Evolutionary conservation across 2,888 invertebrate genomes (phyloP).

Genomic region (Andrena haemorrhoa): DNA sequence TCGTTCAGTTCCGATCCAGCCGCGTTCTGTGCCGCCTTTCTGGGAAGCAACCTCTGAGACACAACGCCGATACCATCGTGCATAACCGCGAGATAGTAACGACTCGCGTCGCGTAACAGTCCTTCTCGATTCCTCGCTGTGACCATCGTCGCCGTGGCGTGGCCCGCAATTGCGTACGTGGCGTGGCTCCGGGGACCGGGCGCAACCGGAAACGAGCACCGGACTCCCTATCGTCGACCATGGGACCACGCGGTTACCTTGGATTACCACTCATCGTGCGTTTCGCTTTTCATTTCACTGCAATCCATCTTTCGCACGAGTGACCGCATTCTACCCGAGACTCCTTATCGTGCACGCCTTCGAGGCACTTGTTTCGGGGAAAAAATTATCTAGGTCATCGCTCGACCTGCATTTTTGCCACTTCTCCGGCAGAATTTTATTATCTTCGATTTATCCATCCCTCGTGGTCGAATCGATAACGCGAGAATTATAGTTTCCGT

Average conservation of each 20-base stretch:
- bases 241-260: slow-evolving; percentile 36
- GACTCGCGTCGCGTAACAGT: slow-evolving; percentile 39
- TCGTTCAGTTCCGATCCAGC: slow-evolving; percentile 33
- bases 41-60: slow-evolving; percentile 10
- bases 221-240: slow-evolving; percentile 21
- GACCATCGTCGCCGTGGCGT: slow-evolving; percentile 43
- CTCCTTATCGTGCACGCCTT: not conserved
- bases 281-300: not conserved
- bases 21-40: slow-evolving; percentile 45
- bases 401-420: not conserved
- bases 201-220: slow-evolving; percentile 45
- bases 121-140: slow-evolving; percentile 29
- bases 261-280: slow-evolving; percentile 17
- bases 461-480: not conserved
- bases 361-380: not conserved
- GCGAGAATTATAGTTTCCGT: not conserved
- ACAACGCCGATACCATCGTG: slow-evolving; percentile 17
- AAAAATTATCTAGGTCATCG: not conserved
- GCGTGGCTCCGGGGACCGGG: slow-evolving; percentile 51
- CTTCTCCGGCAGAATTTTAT: not conserved
- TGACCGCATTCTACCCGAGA: slow-evolving; percentile 5
- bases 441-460: not conserved
- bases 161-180: slow-evolving; percentile 60
- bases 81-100: slow-evolving; percentile 5
- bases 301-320: not conserved